phyloP scores from a whole-genome alignment of 2,888 invertebrate species.

The Synanthedon myopaeformis region DNA sequence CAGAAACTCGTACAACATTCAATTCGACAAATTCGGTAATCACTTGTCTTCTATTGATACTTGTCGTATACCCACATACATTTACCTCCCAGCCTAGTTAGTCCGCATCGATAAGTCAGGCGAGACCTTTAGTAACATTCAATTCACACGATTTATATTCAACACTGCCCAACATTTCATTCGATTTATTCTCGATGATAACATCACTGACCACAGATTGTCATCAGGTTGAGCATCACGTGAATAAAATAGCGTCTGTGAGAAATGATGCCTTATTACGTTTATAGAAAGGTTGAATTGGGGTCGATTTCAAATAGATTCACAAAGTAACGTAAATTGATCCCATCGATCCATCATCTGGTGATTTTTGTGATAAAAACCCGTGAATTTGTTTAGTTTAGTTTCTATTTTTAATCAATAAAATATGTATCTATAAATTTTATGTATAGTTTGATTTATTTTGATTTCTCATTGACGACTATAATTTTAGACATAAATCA shows the following conservation, averaged over 20 bases:
- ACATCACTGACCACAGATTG: constrained; percentile 44
- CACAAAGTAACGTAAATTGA: too few relatives aligned
- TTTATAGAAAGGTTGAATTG: too few relatives aligned
- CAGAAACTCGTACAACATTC: too few relatives aligned
- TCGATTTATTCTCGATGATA: constrained; percentile 49
- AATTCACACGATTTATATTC: constrained; percentile 31
- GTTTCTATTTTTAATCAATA: background rate
- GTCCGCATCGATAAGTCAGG: background rate
- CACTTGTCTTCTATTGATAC: too few relatives aligned
- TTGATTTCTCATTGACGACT: background rate
- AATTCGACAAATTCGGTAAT: too few relatives aligned
- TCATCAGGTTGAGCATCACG: constrained; percentile 16
- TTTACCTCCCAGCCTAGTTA: too few relatives aligned
- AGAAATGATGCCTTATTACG: background rate
- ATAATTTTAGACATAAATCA: constrained; percentile 4
- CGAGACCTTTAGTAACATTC: background rate
- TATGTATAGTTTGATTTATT: background rate
- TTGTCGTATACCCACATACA: too few relatives aligned
- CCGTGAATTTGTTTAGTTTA: too few relatives aligned
- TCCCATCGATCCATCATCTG: too few relatives aligned
- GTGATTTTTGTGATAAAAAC: too few relatives aligned
- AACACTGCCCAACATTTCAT: constrained; percentile 12
- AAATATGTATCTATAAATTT: background rate
- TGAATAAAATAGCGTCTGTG: background rate
- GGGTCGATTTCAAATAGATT: too few relatives aligned